Base-by-base conservation (phyloP, 2,888 invertebrate genomes). In the Conomelus anceps region DNA sequence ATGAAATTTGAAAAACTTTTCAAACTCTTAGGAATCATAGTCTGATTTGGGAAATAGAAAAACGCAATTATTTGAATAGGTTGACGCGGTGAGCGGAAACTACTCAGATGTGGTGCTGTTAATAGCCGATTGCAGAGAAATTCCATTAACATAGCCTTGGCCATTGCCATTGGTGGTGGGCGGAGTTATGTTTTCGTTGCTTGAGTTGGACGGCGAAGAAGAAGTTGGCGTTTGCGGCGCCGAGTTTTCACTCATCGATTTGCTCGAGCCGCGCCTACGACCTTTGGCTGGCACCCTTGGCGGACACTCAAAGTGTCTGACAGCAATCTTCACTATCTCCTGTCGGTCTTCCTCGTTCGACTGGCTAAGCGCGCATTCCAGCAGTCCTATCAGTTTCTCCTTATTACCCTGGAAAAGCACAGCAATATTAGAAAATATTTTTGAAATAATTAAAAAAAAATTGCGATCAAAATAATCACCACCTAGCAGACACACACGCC, bases 251-350 rank as follows among this genome's bases (percentile, higher is more conserved):
- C 89, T 87, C 3, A 29, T 87, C 88, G 89, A 90, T 88, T 90
- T 89, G 88, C 88, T 89, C 85, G 87, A 87, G 88, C 89, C 89
- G 87, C 90, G 90, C 85, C 89, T 88, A 88, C 90, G 90, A 89
- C n/a, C 63, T n/a, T 63, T 63, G 63, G 63, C 3, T 20, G n/a
- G n/a, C 7, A 13, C n/a, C n/a, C n/a, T n/a, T n/a, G 63, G 63
- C 63, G 63, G 63, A 63, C 63, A 63, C 63, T 63, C 63, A n/a
- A 63, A 63, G 63, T 63, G 63, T 20, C 63, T 20, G n/a, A 63
- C 63, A n/a, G 63, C 63, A 4, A 63, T 63, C n/a, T 63, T n/a
- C n/a, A 20, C 1, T n/a, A 63, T 13, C 7, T 63, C 63, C n/a
- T n/a, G 20, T 1, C 63, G 63, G 63, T 63, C 63, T 3, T 20